These are phyloP conservation scores for Ibidorhyncha struthersii DNA, from an alignment of 2,113 vertebrate genomes.

Conservation along the genomic window DNA sequence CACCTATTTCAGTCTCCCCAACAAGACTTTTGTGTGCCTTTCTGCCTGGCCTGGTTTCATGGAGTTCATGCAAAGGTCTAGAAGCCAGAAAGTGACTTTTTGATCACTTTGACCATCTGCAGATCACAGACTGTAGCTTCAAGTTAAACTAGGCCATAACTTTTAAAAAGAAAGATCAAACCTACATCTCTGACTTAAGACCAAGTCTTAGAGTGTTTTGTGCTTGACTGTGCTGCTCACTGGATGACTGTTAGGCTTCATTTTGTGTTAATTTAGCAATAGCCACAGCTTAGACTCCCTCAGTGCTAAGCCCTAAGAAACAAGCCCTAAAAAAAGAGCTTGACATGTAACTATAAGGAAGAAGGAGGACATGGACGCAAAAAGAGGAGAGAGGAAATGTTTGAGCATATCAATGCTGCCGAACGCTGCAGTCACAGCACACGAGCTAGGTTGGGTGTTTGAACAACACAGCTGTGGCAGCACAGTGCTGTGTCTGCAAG, in stretches of 20 bases:
- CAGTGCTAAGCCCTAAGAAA: not conserved
- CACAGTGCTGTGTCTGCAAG: not conserved
- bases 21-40: not conserved
- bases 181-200: not conserved
- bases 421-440: not conserved
- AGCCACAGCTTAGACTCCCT: not conserved
- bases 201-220: not conserved
- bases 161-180: not conserved
- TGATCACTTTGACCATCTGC: not conserved
- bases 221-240: not conserved
- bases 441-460: not conserved
- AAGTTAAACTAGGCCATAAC: not conserved
- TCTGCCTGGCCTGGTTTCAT: not conserved
- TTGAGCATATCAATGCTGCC: not conserved
- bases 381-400: not conserved
- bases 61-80: not conserved
- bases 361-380: not conserved
- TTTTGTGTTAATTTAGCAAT: not conserved
- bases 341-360: not conserved
- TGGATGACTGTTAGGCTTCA: not conserved
- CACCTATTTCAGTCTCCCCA: not conserved
- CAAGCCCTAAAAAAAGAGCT: not conserved
- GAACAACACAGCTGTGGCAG: not conserved
- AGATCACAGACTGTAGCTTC: not conserved
- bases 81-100: not conserved